Evolutionary conservation across 2,113 vertebrate genomes (phyloP).

Genomic region (Paedocypris sp.): DNA sequence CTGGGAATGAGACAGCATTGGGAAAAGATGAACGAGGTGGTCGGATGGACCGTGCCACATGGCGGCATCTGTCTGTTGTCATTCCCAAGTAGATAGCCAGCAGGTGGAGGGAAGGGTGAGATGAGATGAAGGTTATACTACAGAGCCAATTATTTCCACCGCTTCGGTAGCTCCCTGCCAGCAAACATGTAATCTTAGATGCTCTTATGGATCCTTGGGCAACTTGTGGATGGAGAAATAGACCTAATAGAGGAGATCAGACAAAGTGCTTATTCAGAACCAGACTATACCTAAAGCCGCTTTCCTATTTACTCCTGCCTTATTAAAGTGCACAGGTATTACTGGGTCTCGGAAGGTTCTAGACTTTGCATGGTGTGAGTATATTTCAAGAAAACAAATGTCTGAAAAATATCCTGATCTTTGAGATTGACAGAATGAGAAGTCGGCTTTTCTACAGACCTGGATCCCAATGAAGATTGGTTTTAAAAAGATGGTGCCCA

Average conservation of each 20-base stretch:
- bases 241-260: constrained; percentile 3
- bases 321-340: constrained; percentile 20
- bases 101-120: constrained; percentile 1
- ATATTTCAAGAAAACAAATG: too few relatives aligned
- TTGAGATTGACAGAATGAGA: too few relatives aligned
- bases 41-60: background rate
- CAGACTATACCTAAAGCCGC: background rate
- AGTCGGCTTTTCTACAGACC: too few relatives aligned
- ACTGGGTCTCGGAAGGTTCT: background rate
- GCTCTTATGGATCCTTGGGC: constrained; percentile 51
- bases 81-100: constrained; percentile 7
- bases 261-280: background rate
- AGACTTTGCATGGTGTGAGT: constrained; percentile 16
- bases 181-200: constrained; percentile 55
- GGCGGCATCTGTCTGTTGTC: constrained; percentile 28
- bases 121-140: constrained; percentile 32
- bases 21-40: background rate
- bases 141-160: constrained; percentile 63
- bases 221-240: constrained; percentile 26
- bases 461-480: too few relatives aligned
- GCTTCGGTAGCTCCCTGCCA: constrained; percentile 46
- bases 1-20: background rate
- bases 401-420: too few relatives aligned
- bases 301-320: background rate
- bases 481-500: too few relatives aligned